phyloP scores from a whole-genome alignment of 2,113 vertebrate species.

The Tragelaphus scriptus region DNA sequence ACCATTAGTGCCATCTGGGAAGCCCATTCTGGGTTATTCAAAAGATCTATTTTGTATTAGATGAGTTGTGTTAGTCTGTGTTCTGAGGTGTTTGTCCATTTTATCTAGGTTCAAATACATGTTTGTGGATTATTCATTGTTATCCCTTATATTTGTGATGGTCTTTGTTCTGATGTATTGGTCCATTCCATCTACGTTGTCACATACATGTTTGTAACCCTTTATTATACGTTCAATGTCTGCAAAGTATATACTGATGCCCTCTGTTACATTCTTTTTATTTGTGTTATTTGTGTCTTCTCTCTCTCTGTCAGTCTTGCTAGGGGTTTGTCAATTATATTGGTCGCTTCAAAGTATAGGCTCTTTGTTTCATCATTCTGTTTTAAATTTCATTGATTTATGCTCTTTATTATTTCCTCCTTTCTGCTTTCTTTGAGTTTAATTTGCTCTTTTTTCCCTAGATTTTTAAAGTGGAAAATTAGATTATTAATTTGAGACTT shows the following conservation, averaged over 20 bases:
- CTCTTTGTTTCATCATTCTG: neutral
- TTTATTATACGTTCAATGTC: neutral
- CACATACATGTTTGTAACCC: neutral
- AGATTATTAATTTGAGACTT: neutral
- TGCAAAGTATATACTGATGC: neutral
- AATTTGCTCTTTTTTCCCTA: neutral
- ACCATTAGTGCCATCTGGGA: neutral
- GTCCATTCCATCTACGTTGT: neutral
- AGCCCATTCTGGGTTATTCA: neutral
- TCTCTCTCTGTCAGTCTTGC: neutral
- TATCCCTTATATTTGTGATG: neutral
- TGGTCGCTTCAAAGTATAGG: neutral
- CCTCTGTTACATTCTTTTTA: neutral
- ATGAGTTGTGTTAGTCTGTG: neutral
- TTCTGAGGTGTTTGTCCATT: neutral
- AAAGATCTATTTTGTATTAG: neutral
- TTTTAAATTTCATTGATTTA: neutral
- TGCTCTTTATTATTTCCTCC: neutral
- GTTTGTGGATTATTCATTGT: neutral
- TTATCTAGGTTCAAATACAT: neutral
- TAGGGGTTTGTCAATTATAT: neutral
- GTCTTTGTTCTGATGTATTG: neutral
- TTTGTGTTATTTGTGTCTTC: neutral
- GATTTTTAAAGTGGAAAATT: neutral
- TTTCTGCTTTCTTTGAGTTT: neutral